Percentiles rank a stretch among this genome's conserved stretches.
These are phyloP conservation scores for Barbus barbus DNA, from an alignment of 2,113 vertebrate species.

Conservation along the genomic window DNA sequence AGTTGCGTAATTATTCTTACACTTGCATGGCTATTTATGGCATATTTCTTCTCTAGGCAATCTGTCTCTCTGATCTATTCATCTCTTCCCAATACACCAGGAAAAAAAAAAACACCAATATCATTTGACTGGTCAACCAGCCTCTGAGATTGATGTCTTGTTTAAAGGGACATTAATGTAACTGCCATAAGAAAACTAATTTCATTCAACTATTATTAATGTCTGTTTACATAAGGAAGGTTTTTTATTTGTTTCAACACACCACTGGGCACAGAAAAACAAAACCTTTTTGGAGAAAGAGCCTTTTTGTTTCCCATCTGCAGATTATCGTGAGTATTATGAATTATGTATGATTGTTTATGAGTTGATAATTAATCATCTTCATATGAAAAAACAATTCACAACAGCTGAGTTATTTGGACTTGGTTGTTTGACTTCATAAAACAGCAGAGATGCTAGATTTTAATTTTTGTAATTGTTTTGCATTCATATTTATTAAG, in stretches of 20 bases:
- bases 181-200: conserved; percentile 25
- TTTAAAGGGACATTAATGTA: conserved; percentile 57
- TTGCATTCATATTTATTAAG: not conserved
- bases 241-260: not conserved
- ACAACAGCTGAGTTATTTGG: not conserved
- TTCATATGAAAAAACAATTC: not conserved
- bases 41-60: conserved; percentile 52
- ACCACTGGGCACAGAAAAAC: not conserved
- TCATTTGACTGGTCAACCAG: conserved; percentile 52
- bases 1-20: conserved; percentile 64
- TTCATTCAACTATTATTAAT: conserved; percentile 30
- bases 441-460: not conserved
- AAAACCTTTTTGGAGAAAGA: not conserved
- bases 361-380: not conserved
- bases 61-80: conserved; percentile 69
- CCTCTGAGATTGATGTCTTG: conserved; percentile 58
- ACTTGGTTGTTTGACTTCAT: not conserved
- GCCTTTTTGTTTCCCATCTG: not conserved
- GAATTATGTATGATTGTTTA: conserved; percentile 18
- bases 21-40: conserved; percentile 58
- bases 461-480: not conserved
- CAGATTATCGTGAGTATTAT: not conserved
- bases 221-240: conserved; percentile 2
- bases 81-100: conserved; percentile 60
- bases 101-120: conserved; percentile 43